A percentile compares a stretch with the other conserved stretches of the same genome.
phyloP scores from a whole-genome alignment of 2,113 vertebrate species.

The Salvelinus sp. region DNA sequence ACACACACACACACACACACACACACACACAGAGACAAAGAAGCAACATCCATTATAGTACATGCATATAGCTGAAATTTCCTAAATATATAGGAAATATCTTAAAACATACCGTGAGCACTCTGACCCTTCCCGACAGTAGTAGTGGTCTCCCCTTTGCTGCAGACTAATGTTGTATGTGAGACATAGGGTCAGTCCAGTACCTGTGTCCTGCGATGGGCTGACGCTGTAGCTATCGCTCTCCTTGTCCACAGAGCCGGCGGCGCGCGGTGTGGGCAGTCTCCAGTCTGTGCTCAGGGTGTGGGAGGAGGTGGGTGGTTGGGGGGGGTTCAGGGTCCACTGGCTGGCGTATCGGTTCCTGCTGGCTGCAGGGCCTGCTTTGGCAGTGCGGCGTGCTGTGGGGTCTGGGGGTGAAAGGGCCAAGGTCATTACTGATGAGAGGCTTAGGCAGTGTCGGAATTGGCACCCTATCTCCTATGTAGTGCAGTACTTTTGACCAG shows the following conservation, averaged over 20 bases:
- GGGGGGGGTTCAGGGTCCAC: slow-evolving; percentile 98
- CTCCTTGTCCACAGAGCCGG: slow-evolving; percentile 96
- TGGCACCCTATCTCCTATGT: no score
- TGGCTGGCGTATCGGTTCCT: slow-evolving; percentile 96
- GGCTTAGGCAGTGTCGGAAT: no score
- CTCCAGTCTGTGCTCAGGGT: slow-evolving; percentile 98
- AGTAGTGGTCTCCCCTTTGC: not conserved
- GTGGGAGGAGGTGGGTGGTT: slow-evolving; percentile 95
- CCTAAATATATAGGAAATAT: no score
- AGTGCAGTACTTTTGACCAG: no score
- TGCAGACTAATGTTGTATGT: not conserved
- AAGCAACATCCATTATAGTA: not conserved
- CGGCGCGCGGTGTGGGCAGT: slow-evolving; percentile 89
- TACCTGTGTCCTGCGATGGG: slow-evolving; percentile 98
- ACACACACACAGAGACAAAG: no score
- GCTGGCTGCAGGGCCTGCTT: slow-evolving; percentile 87
- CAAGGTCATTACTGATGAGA: not conserved
- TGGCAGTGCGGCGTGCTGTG: slow-evolving; percentile 93
- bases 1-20: slow-evolving; percentile 10
- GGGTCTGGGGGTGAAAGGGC: slow-evolving; percentile 77
- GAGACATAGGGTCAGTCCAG: not conserved
- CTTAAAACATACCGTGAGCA: no score
- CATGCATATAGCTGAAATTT: no score
- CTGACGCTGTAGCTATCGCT: slow-evolving; percentile 99
- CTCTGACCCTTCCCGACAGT: not conserved